Conservation (phyloP, 2,113 vertebrate species). For the Microcebus jonahi region DNA sequence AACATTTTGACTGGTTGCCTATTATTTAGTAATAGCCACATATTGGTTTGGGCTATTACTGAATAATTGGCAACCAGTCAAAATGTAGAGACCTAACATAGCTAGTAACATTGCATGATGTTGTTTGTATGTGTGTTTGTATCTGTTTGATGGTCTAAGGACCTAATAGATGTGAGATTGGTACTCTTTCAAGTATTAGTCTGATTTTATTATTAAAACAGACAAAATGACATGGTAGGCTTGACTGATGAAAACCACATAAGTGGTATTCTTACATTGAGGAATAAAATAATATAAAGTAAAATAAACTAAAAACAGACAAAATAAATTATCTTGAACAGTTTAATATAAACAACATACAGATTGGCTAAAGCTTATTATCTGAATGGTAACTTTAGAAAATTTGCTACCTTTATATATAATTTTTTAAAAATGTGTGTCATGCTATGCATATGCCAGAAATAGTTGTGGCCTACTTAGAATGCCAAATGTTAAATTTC, state of each 20-base stretch:
- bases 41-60: not conserved
- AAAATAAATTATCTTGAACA: not conserved
- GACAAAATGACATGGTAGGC: not conserved
- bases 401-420: not conserved
- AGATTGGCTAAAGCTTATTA: not conserved
- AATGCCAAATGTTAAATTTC: constrained; percentile 55
- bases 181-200: not conserved
- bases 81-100: not conserved
- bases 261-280: not conserved
- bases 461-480: constrained; percentile 57
- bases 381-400: constrained; percentile 23
- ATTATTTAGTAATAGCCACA: not conserved
- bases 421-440: not conserved
- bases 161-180: not conserved
- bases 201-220: not conserved
- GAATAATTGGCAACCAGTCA: no score
- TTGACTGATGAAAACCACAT: not conserved
- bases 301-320: not conserved
- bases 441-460: not conserved
- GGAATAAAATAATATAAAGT: not conserved
- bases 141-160: not conserved
- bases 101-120: not conserved
- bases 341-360: not conserved
- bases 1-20: not conserved
- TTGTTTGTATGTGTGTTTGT: not conserved